Base-by-base conservation (phyloP, 2,113 vertebrate species). In the Anarhynchus alexandrinus region DNA sequence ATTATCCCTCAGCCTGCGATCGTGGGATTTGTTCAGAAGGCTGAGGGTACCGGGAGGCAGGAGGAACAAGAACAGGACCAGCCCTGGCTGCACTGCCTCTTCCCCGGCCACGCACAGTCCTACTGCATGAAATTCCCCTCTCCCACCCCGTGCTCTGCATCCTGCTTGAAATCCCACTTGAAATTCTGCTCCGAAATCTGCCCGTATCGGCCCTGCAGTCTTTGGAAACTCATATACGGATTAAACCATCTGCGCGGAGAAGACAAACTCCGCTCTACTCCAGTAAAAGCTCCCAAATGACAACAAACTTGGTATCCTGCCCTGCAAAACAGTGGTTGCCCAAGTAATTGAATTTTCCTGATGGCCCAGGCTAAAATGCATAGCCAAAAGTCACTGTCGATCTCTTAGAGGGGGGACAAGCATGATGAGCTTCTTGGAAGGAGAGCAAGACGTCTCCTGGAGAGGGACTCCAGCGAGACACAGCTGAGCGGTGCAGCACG, bases 1-100 rank as follows among this genome's bases (percentile, higher is more conserved):
- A 2, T 26, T 15, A 45, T 3, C 62, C 58, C 66, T 47, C 80
- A 64, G n/a, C 14, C 72, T 9, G 0, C 0, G 6, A 13, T 0
- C 3, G 2, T 20, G 8, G 6, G 5, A 6, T 15, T 2, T 17
- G 5, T 4, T 51, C 18, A 9, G 22, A 42, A 65, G 15, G 47
- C 5, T 9, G 51, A 22, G 58, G 65, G 61, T 2, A 10, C 62
- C 64, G 22, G 18, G 55, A 26, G 26, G 18, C 32, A 62, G 74
- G 17, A 43, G 25, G 26, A 84, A 6, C 11, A 5, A 34, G 64
- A 5, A 12, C 51, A 67, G 38, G 9, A 43, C 0, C 15, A 23
- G 6, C 42, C 40, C 65, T 25, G 19, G 25, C 72, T 43, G 3
- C 25, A 4, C 20, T 6, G 17, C 51, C 23, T 36, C 62, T 11